phyloP scores from a whole-genome alignment of 1,140 invertebrate genomes.

The Bombus superbus region DNA sequence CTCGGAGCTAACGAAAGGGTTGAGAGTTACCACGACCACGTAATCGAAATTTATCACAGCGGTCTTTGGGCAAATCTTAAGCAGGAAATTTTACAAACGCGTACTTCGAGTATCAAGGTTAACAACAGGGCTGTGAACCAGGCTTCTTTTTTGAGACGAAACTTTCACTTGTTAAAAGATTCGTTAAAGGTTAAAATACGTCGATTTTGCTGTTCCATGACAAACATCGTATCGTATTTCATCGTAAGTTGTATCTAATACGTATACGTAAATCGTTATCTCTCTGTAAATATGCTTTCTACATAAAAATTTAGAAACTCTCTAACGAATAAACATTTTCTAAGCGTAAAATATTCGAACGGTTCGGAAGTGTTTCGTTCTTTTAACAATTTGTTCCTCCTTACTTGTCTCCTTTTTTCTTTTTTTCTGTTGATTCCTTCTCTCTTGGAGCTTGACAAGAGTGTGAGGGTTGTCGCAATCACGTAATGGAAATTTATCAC shows the following conservation, averaged over 20 bases:
- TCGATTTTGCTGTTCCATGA: no score
- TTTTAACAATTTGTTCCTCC: not conserved
- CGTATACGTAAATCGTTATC: no score
- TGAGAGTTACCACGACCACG: not conserved
- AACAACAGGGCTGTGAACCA: no score
- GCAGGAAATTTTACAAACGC: not conserved
- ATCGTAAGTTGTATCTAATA: no score
- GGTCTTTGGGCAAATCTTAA: not conserved
- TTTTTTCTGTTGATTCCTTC: not conserved
- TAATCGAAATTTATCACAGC: constrained; percentile 57
- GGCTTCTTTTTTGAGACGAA: no score
- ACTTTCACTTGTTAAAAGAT: no score
- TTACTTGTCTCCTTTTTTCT: not conserved
- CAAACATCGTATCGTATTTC: no score
- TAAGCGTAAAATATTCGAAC: no score
- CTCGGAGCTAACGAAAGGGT: not conserved
- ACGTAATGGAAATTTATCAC: constrained; percentile 69
- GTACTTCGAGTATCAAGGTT: not conserved
- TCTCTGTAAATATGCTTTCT: no score
- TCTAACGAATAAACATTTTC: no score
- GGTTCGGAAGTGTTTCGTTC: not conserved
- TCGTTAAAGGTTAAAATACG: no score
- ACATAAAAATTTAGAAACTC: no score
- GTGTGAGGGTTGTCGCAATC: not conserved
- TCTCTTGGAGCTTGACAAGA: not conserved